Evolutionary conservation across 2,888 invertebrate species (phyloP).

Genomic region (Mamestra brassicae): DNA sequence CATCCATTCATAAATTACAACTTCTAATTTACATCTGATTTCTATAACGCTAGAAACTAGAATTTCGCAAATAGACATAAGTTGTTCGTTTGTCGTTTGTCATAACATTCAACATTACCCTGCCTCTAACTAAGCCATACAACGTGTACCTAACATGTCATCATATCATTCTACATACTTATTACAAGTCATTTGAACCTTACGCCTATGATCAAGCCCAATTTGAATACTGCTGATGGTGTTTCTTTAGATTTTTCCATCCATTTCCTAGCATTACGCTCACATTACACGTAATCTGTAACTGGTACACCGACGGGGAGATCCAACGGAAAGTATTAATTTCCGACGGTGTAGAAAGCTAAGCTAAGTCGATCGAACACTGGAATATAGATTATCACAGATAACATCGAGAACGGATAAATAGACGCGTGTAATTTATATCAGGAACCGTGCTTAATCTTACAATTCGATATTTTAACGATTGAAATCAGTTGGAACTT

Average conservation of each 20-base stretch:
- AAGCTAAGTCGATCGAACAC: slow-evolving; percentile 62
- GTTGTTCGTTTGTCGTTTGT: slow-evolving; percentile 1
- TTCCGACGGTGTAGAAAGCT: slow-evolving; percentile 83
- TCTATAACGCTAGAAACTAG: slow-evolving; percentile 1
- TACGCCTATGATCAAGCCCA: slow-evolving; percentile 19
- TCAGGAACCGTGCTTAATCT: slow-evolving; percentile 20
- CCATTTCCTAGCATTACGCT: slow-evolving; percentile 71
- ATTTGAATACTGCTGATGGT: slow-evolving; percentile 36
- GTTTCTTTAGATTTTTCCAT: slow-evolving; percentile 50
- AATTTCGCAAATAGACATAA: slow-evolving; percentile 2
- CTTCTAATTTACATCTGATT: not conserved
- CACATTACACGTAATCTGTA: slow-evolving; percentile 65
- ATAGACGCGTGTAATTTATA: slow-evolving; percentile 41
- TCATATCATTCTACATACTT: slow-evolving; percentile 11
- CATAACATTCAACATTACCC: not conserved
- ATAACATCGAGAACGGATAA: slow-evolving; percentile 42
- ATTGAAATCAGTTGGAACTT: slow-evolving; percentile 6
- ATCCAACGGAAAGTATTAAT: slow-evolving; percentile 83
- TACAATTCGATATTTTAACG: slow-evolving; percentile 26
- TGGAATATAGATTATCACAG: slow-evolving; percentile 51
- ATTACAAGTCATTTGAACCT: slow-evolving; percentile 40
- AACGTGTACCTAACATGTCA: slow-evolving; percentile 11
- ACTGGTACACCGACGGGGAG: slow-evolving; percentile 64
- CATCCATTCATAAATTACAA: not conserved
- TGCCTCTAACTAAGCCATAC: not conserved